Percentiles rank a stretch among this genome's conserved stretches.
Conservation (phyloP, 2,888 invertebrate genomes). For the Busseola fusca region DNA sequence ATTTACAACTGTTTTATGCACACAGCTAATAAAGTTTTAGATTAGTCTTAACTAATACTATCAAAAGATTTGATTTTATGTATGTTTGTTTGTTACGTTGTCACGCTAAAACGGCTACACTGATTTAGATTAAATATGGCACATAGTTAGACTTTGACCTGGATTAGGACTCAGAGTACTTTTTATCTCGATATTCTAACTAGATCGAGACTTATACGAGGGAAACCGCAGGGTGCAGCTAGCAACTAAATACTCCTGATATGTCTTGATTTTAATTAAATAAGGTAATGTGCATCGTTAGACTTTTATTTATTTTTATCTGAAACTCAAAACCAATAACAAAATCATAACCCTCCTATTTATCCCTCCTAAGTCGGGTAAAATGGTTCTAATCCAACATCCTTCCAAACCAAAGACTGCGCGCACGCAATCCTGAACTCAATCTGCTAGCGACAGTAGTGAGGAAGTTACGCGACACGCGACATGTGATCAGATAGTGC, state of each 20-base stretch:
- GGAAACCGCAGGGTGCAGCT: not conserved
- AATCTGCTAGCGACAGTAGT: constrained; percentile 52
- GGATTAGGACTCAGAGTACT: no score
- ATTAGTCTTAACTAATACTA: no score
- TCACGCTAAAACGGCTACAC: no score
- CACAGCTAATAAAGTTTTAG: not conserved
- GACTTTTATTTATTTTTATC: not conserved
- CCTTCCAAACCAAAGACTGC: constrained; percentile 4
- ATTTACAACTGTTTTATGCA: not conserved
- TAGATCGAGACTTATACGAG: no score
- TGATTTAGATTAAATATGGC: no score
- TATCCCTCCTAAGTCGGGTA: not conserved
- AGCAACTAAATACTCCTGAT: not conserved
- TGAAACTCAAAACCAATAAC: not conserved
- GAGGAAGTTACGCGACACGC: constrained; percentile 41
- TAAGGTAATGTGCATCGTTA: not conserved
- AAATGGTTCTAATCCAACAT: constrained; percentile 6
- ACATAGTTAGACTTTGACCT: no score
- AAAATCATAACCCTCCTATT: not conserved
- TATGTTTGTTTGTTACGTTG: no score
- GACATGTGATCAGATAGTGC: constrained; percentile 63
- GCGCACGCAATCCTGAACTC: constrained; percentile 52
- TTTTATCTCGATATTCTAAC: no score
- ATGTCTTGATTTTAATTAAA: not conserved
- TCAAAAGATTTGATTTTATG: no score